Base-by-base conservation (phyloP, 2,888 invertebrate genomes). In the Dryadula phaetusa region DNA sequence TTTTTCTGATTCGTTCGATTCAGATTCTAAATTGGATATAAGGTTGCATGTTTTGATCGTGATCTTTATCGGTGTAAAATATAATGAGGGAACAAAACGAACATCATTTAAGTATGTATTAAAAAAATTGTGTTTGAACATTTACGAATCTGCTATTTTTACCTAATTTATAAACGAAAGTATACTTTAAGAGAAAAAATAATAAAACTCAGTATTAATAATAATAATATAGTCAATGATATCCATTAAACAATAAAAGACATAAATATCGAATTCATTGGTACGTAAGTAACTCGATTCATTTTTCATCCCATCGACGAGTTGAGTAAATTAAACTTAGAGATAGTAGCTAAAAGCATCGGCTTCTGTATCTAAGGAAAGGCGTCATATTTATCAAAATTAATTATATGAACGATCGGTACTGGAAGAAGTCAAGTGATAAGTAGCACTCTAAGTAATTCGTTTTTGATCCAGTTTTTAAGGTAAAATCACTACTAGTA, bases 311-410 rank as follows among this genome's bases (percentile, higher is more conserved):
- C 62, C 58, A 60, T 80, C 79, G 79, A 72, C 74, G 75, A 74
- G 74, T 75, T 73, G 76, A 82, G 81, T 86, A 84, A 85, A 85
- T 86, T 85, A 85, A 86, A 83, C 78, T 77, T 74, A 72, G 69
- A 82, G 90, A 90, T 89, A 90, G 75, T 73, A 74, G 72, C 83
- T 90, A 88, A 90, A 89, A 90, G 89, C 90, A 83, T 90, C 79
- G 82, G 82, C 88, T 90, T 84, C 88, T 86, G 88, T 88, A 87
- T 88, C 90, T 78, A 58, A 65, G 72, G 73, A 70, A 75, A 86
- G 89, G 89, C 85, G 90, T 90, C 90, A 85, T 80, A 81, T 81
- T 82, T 90, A 90, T 90, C 88, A 76, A 87, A 87, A 86, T 85
- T 88, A 89, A 90, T 90, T 80, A 84, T 86, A 86, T 87, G 88